Percentiles rank a stretch among this genome's conserved stretches.
Evolutionary conservation across 2,113 vertebrate species (phyloP).

Genomic region (Tichodroma muraria): DNA sequence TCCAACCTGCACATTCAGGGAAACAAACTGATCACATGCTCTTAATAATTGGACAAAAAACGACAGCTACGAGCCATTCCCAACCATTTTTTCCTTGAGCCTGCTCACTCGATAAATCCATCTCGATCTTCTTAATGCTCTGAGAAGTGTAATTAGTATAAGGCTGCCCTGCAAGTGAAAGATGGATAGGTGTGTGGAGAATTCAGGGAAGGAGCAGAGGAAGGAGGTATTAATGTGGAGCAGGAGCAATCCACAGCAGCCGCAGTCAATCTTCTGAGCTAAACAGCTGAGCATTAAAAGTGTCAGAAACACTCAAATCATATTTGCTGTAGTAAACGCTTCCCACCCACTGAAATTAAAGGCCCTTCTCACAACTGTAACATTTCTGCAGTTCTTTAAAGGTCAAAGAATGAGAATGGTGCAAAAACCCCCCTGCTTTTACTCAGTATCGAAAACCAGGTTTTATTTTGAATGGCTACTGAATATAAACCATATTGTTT

Average conservation of each 20-base stretch:
- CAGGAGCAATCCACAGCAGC: neutral
- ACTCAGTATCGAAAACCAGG: neutral
- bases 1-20: neutral
- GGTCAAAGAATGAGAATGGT: neutral
- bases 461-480: neutral
- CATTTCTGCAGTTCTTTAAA: neutral
- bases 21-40: neutral
- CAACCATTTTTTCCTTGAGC: neutral
- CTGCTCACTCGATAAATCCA: neutral
- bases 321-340: neutral
- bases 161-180: neutral
- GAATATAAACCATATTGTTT: neutral
- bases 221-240: neutral
- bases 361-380: neutral
- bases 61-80: neutral
- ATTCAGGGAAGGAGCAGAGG: neutral
- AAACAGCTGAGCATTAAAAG: neutral
- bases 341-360: neutral
- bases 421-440: neutral
- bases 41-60: neutral
- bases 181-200: neutral
- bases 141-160: slow-evolving; percentile 22
- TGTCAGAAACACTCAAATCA: neutral
- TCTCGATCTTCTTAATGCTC: slow-evolving; percentile 6
- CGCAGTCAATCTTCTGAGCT: neutral